phyloP scores from a whole-genome alignment of 2,113 vertebrate species.

The Probosciger aterrimus region DNA sequence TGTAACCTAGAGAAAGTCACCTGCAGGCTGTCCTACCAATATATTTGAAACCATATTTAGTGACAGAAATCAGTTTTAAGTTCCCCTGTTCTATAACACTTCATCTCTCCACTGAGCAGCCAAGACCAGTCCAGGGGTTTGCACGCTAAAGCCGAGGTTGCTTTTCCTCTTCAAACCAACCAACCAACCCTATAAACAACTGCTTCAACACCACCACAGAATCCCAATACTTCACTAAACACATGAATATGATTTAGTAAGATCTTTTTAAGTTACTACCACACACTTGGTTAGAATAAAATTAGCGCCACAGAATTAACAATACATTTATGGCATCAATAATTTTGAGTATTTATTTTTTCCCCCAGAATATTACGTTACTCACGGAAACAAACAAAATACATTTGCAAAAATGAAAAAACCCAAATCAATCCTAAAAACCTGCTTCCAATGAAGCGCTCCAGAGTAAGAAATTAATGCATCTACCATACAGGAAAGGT shows the following conservation, averaged over 20 bases:
- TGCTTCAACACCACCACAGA: neutral
- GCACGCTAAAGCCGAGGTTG: neutral
- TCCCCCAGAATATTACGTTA: neutral
- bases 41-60: neutral
- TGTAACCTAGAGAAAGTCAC: neutral
- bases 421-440: neutral
- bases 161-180: neutral
- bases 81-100: neutral
- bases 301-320: neutral
- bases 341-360: neutral
- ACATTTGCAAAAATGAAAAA: neutral
- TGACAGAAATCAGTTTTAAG: neutral
- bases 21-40: neutral
- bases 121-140: neutral
- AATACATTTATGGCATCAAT: neutral
- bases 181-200: neutral
- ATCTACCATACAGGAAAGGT: neutral
- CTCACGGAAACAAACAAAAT: neutral
- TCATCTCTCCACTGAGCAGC: neutral
- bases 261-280: neutral
- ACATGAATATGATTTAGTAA: neutral
- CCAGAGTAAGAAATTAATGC: neutral
- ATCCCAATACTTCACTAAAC: neutral
- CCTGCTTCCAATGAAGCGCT: neutral
- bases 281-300: neutral